phyloP scores from a whole-genome alignment of 2,888 invertebrate species.

The Crioceris asparagi region DNA sequence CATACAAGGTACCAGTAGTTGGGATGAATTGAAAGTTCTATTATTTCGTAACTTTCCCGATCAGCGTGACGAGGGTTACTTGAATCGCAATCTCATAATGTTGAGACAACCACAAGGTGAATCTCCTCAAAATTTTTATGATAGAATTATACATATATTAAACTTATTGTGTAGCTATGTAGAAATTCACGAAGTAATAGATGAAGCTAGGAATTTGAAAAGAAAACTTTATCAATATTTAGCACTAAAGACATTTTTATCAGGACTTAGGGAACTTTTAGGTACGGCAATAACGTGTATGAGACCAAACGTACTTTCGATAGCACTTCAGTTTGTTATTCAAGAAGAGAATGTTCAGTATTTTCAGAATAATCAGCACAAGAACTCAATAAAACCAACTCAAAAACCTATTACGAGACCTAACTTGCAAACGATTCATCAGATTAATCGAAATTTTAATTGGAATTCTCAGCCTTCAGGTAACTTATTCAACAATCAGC shows the following conservation, averaged over 20 bases:
- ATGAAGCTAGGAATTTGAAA: constrained; percentile 3
- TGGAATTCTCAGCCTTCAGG: background rate
- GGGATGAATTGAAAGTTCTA: constrained; percentile 5
- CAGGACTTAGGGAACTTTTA: constrained; percentile 6
- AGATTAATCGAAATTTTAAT: background rate
- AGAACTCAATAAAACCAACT: background rate
- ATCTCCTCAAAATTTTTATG: constrained; percentile 15
- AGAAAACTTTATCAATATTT: constrained; percentile 6
- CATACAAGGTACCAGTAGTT: constrained; percentile 9
- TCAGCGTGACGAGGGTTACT: constrained; percentile 14
- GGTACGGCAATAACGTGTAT: constrained; percentile 6
- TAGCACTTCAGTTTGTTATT: constrained; percentile 6
- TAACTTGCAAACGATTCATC: background rate
- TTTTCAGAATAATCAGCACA: constrained; percentile 3
- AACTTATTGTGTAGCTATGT: constrained; percentile 11
- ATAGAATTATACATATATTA: constrained; percentile 9
- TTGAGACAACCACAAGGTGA: constrained; percentile 12
- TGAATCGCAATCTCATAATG: constrained; percentile 15
- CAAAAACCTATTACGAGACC: background rate
- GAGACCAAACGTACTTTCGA: constrained; percentile 2
- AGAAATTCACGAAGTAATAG: constrained; percentile 6
- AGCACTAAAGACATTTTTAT: constrained; percentile 8
- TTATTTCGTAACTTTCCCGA: constrained; percentile 12
- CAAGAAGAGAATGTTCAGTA: constrained; percentile 4
- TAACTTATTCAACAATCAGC: background rate